Base-by-base conservation (phyloP, 2,113 vertebrate genomes). In the Illadopsis cleaveri region DNA sequence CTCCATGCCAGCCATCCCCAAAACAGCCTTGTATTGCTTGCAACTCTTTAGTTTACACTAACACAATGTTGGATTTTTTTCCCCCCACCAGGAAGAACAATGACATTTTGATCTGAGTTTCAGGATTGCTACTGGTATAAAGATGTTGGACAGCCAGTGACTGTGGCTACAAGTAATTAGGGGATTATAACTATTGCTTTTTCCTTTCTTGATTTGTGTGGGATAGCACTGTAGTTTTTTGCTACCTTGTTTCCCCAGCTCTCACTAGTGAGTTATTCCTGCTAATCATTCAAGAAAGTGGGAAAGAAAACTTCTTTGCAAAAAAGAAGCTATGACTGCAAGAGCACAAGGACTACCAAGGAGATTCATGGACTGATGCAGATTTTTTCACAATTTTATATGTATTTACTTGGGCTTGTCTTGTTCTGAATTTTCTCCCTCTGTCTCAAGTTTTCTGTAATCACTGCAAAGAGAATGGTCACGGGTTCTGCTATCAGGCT, bases 11-110 rank as follows among this genome's bases (percentile, higher is more conserved):
- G 9, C 85, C 86, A 84, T 51, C 60, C 86, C 93, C 76, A 71
- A 95, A 94, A 45, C 76, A 90, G 72, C 80, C 79, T 92, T 94
- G 94, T 86, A 92, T 93, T 94, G 79, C 72, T 62, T 57, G 85
- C 20, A 64, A 71, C 47, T 82, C 82, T 82, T 95, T 83, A 40
- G 33, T 91, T 93, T 92, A 94, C 72, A 64, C 85, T 90, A 75
- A 90, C 40, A 90, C 60, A 68, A 28, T 48, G 64, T 88, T 83
- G 78, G 37, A 22, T 30, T 27, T 73, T 50, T 71, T 53, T 2
- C 6, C 2, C 4, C 18, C 6, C 47, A n/a, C 45, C 38, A 5
- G 4, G 47, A 82, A 82, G 57, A 84, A 84, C 44, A 82, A 81
- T 86, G 28, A 86, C 83, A 37, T 75, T 12, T 81, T 68, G 62